Evolutionary conservation across 2,888 invertebrate species (phyloP).

Genomic region (Sicus ferrugineus): DNA sequence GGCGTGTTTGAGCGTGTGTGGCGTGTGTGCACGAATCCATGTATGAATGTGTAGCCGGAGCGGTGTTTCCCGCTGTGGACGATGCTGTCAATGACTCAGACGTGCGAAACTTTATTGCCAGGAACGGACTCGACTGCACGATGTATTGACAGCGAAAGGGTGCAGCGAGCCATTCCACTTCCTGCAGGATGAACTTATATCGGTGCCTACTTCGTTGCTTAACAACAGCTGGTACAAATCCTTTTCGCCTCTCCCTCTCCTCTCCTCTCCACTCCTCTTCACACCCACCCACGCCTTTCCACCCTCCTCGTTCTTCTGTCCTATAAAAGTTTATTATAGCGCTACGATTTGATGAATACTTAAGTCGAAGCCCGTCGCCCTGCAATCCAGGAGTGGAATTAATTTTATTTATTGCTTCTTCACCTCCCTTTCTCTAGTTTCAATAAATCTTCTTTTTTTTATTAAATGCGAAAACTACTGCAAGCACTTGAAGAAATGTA

Average conservation of each 20-base stretch:
- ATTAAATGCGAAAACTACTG: too few relatives aligned
- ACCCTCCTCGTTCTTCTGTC: too few relatives aligned
- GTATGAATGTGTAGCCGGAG: neutral
- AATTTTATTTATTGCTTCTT: neutral
- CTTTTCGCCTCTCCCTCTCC: too few relatives aligned
- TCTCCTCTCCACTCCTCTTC: too few relatives aligned
- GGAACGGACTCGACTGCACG: conserved; percentile 13
- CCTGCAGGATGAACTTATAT: neutral
- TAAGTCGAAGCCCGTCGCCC: neutral
- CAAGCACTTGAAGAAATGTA: too few relatives aligned
- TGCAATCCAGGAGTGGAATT: neutral
- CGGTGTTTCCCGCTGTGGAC: neutral
- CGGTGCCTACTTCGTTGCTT: too few relatives aligned
- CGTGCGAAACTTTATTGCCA: neutral
- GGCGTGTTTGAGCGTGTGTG: neutral
- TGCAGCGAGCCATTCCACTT: too few relatives aligned
- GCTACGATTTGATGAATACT: conserved; percentile 21
- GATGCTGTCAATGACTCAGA: neutral
- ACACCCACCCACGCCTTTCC: too few relatives aligned
- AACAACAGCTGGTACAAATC: too few relatives aligned
- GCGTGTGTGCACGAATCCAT: neutral
- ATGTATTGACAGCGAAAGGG: conserved; percentile 18
- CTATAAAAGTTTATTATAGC: too few relatives aligned
- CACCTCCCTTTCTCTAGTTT: too few relatives aligned
- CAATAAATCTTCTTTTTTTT: too few relatives aligned